A percentile compares a stretch with the other conserved stretches of the same genome.
These are phyloP conservation scores for Megamerina dolium DNA, from an alignment of 2,888 invertebrate genomes.

Conservation along the genomic window DNA sequence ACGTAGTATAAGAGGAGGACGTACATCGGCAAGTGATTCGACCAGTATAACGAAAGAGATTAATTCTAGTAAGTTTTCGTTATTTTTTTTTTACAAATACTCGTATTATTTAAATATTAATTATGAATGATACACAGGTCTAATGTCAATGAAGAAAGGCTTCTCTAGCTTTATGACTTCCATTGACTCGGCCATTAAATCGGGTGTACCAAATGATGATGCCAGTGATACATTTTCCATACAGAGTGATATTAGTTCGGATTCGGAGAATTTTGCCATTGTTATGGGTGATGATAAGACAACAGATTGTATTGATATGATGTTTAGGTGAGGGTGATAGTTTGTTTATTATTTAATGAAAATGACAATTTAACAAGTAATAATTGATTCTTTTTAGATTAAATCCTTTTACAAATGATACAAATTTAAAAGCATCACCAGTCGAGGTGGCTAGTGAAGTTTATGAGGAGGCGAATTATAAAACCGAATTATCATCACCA, in stretches of 20 bases:
- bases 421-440: conserved; percentile 45
- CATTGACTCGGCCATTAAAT: conserved; percentile 72
- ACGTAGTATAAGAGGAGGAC: conserved; percentile 43
- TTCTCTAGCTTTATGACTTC: conserved; percentile 77
- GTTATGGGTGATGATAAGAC: conserved; percentile 62
- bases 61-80: conserved; percentile 47
- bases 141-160: conserved; percentile 76
- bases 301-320: conserved; percentile 63
- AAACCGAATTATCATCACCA: conserved; percentile 66
- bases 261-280: conserved; percentile 80
- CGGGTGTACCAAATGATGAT: conserved; percentile 60
- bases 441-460: conserved; percentile 84
- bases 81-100: not conserved
- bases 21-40: conserved; percentile 35
- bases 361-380: too few relatives aligned
- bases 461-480: conserved; percentile 59
- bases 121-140: conserved; percentile 48
- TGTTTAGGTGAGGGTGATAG: conserved; percentile 53
- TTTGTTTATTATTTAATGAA: not conserved
- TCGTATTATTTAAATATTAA: not conserved
- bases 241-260: conserved; percentile 78
- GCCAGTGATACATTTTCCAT: conserved; percentile 69
- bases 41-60: conserved; percentile 51
- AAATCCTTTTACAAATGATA: conserved; percentile 52
- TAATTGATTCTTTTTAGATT: conserved; percentile 27